Evolutionary conservation across 2,113 vertebrate species (phyloP).

Genomic region (Shinisaurus crocodilurus): DNA sequence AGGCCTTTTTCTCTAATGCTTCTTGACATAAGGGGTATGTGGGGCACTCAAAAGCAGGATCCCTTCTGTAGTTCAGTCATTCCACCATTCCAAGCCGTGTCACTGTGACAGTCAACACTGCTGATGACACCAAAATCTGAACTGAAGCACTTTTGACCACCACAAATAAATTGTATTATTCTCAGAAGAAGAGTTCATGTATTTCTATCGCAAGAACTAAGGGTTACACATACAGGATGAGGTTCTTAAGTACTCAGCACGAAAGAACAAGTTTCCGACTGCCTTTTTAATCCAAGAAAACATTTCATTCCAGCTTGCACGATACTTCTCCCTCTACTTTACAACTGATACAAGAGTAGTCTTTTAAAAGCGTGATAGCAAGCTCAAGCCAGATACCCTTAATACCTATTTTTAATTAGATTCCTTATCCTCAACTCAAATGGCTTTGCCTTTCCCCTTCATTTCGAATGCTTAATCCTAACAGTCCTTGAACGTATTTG

Average conservation of each 20-base stretch:
- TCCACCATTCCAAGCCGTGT: background rate
- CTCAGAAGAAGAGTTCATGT: background rate
- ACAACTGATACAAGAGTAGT: slow-evolving; percentile 47
- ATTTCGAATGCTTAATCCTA: slow-evolving; percentile 79
- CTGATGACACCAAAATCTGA: background rate
- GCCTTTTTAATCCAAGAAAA: slow-evolving; percentile 54
- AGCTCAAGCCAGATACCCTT: slow-evolving; percentile 60
- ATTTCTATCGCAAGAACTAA: background rate
- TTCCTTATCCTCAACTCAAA: slow-evolving; percentile 73
- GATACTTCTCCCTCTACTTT: slow-evolving; percentile 43
- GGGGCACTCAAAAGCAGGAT: background rate
- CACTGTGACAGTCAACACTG: background rate
- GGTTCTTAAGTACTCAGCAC: background rate
- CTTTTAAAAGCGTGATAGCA: slow-evolving; percentile 55
- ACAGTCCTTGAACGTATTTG: slow-evolving; percentile 77
- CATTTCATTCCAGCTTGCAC: slow-evolving; percentile 46
- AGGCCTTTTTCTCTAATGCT: background rate
- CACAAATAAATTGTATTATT: background rate
- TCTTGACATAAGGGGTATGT: background rate
- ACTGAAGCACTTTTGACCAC: background rate
- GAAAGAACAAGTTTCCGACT: slow-evolving; percentile 22
- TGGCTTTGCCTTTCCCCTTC: slow-evolving; percentile 73
- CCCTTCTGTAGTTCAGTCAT: background rate
- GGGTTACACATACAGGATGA: slow-evolving; percentile 4
- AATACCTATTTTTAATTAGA: slow-evolving; percentile 76